Percentiles rank a stretch among this genome's conserved stretches.
These are phyloP conservation scores for Taxidea taxus DNA, from an alignment of 2,113 vertebrate genomes.

Conservation along the genomic window DNA sequence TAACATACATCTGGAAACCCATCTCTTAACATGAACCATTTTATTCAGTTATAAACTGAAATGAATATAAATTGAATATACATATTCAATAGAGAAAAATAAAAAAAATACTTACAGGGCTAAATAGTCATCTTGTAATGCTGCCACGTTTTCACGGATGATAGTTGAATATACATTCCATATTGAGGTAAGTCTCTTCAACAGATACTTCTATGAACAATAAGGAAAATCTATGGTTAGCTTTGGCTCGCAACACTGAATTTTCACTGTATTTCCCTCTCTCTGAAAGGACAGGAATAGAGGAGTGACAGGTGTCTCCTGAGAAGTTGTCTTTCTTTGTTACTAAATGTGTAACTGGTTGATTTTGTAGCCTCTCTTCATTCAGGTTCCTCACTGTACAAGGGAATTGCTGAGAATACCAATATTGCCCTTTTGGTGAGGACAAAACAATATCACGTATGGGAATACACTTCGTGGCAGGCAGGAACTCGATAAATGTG, in stretches of 20 bases:
- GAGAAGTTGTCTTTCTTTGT: conserved; percentile 13
- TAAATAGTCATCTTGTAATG: conserved; percentile 78
- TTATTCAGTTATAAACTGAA: background rate
- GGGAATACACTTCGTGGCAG: background rate
- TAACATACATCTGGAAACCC: background rate
- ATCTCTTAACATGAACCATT: background rate
- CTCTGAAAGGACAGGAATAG: background rate
- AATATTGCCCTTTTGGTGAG: background rate
- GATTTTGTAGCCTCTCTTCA: background rate
- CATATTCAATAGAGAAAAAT: background rate
- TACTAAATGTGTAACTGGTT: background rate
- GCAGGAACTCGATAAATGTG: background rate
- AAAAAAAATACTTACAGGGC: conserved; percentile 80
- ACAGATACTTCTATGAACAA: conserved; percentile 86
- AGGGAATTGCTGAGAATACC: background rate
- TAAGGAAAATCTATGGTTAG: conserved; percentile 52
- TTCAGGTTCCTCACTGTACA: background rate
- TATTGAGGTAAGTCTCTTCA: conserved; percentile 83
- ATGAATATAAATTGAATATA: background rate
- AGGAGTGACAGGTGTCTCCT: background rate
- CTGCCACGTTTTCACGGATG: conserved; percentile 75
- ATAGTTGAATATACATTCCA: conserved; percentile 82
- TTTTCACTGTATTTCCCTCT: background rate
- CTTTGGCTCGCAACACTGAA: background rate
- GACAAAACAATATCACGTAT: background rate